Evolutionary conservation across 2,113 vertebrate genomes (phyloP), one percentile per base, ranked within the genome.

Genomic region (Morone saxatilis): DNA sequence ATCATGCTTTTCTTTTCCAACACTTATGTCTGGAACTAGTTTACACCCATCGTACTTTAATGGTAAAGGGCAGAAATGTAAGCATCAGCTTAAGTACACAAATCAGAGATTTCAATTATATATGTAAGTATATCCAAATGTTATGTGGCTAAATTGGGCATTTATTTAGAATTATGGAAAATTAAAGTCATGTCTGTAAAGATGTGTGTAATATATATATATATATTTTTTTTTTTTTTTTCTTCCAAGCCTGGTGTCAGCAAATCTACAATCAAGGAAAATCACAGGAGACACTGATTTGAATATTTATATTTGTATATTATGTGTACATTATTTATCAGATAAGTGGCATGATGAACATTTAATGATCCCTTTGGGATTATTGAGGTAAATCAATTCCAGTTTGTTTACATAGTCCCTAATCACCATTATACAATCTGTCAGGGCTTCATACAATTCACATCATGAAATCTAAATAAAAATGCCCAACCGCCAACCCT

Each of bases 321-420:
- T 57, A 63, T 76, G 68, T 68, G 14, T 60, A 57, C 22, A 76
- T 60, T 59, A 81, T 81, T 76, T 57, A 86, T 68, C 20, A 48
- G 7, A 70, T 84, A 78, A 83, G 59, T 60, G 61, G 48, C 4
- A 0, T 41, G 8, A 77, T 80, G 2, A 71, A 67, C 67, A n/a
- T 74, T 63, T 69, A 71, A 78, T 50, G 17, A 48, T 69, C 36
- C 51, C 20, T 56, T 17, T 9, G 54, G 51, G 69, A 75, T 81
- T 71, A 50, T 47, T 59, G 56, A 56, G n/a, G 43, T 70, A 51
- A 76, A 1, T 70, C 43, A 63, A 25, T 62, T 80, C 14, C n/a
- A 60, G 47, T 83, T 63, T 71, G 61, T 84, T 86, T 76, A 65
- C 70, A 53, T 40, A 7, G 41, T 54, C 31, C 2, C 74, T 69